These are phyloP conservation scores for Sebastes fasciatus DNA, from an alignment of 2,113 vertebrate genomes.

Conservation along the genomic window DNA sequence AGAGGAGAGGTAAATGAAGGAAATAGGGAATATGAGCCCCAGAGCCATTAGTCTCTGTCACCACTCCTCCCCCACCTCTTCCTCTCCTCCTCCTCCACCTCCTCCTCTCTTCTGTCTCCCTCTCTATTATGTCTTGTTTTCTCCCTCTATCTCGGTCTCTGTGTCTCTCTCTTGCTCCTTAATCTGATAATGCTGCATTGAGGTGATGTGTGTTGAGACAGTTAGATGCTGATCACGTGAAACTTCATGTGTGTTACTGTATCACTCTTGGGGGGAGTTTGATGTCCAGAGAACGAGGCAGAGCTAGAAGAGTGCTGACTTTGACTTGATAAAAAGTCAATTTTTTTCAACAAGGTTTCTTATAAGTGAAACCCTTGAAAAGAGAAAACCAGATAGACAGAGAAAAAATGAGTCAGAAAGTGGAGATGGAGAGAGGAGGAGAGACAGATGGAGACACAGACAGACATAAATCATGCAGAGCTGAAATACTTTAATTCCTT, in stretches of 20 bases:
- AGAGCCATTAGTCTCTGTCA: conserved; percentile 76
- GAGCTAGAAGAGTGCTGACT: background rate
- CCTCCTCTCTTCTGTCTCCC: conserved; percentile 23
- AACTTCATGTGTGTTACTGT: conserved; percentile 21
- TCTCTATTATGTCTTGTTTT: conserved; percentile 26
- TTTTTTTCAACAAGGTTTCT: background rate
- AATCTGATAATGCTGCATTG: conserved; percentile 39
- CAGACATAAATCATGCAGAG: conserved; percentile 30
- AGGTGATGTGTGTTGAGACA: conserved; percentile 39
- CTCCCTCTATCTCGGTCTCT: background rate
- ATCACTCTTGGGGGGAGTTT: background rate
- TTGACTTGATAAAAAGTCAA: background rate
- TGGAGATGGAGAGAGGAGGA: background rate
- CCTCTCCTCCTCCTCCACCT: conserved; percentile 21
- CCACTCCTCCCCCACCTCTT: conserved; percentile 50
- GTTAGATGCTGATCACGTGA: conserved; percentile 31
- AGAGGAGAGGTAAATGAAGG: conserved; percentile 42
- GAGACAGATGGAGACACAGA: conserved; percentile 39
- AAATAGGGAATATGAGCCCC: conserved; percentile 54
- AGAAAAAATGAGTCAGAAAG: background rate
- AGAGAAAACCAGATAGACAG: background rate
- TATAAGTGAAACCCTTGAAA: background rate
- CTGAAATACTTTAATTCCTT: conserved; percentile 13
- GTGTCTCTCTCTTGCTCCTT: conserved; percentile 12
- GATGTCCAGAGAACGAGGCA: background rate